Percentiles rank a stretch among this genome's conserved stretches.
Conservation (phyloP, 2,888 invertebrate genomes). For the Dasypolia templi region DNA sequence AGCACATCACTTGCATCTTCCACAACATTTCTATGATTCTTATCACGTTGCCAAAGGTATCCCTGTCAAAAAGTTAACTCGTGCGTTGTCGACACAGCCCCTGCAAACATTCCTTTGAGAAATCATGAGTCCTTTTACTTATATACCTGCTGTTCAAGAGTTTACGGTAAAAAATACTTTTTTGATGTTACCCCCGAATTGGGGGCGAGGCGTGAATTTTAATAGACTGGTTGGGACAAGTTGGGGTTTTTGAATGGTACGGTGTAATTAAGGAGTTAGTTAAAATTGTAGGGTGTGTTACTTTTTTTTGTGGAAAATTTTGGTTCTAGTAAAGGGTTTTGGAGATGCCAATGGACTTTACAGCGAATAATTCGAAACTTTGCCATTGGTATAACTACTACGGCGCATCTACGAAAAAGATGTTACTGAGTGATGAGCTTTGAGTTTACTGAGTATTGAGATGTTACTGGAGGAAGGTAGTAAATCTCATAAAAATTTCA, state of each 20-base stretch:
- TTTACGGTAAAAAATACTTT: constrained; percentile 40
- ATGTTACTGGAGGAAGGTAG: no score
- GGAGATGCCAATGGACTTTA: neutral
- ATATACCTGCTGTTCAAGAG: constrained; percentile 70
- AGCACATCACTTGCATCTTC: constrained; percentile 50
- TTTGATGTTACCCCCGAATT: constrained; percentile 63
- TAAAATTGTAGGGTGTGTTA: constrained; percentile 4
- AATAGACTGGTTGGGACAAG: constrained; percentile 51
- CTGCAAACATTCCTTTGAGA: constrained; percentile 88
- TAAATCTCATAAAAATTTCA: neutral
- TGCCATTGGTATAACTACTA: no score
- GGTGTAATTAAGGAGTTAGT: constrained; percentile 50
- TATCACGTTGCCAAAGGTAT: constrained; percentile 87
- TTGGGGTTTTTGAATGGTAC: constrained; percentile 32
- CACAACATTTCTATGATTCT: constrained; percentile 75
- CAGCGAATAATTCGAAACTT: no score
- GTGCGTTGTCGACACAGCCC: constrained; percentile 80
- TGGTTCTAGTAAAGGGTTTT: neutral
- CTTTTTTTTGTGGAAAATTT: neutral
- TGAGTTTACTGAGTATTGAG: no score
- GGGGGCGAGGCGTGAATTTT: constrained; percentile 64
- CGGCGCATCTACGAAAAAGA: no score
- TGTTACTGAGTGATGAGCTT: no score
- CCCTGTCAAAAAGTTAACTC: constrained; percentile 89
- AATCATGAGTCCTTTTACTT: constrained; percentile 86